Evolutionary conservation across 2,797 vertebrate species (phyloP).

Genomic region (Pelodytes ibericus): DNA sequence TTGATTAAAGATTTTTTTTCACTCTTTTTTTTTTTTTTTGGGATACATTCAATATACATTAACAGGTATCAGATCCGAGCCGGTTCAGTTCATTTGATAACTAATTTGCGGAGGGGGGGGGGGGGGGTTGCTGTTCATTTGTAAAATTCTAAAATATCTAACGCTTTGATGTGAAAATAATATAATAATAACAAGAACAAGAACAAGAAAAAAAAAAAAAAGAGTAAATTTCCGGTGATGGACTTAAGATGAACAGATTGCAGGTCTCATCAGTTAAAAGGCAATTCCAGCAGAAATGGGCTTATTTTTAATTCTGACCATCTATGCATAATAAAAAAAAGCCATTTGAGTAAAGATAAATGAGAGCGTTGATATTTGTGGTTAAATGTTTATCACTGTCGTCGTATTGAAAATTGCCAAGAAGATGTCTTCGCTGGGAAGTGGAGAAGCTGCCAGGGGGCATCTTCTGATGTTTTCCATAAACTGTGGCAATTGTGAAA

Average conservation of each 20-base stretch:
- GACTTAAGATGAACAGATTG: constrained; percentile 52
- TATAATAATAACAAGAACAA: background rate
- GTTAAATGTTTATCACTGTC: constrained; percentile 54
- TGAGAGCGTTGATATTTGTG: constrained; percentile 55
- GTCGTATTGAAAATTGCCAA: constrained; percentile 40
- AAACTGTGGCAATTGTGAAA: constrained; percentile 49
- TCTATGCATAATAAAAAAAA: constrained; percentile 54
- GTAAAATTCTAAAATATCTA: constrained; percentile 67
- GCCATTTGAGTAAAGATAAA: constrained; percentile 53
- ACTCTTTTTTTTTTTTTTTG: too few species aligned
- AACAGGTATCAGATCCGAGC: constrained; percentile 75
- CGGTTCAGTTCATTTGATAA: constrained; percentile 59
- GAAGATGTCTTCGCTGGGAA: constrained; percentile 47
- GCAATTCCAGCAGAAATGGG: constrained; percentile 49
- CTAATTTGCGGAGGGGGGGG: constrained; percentile 71
- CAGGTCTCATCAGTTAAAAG: constrained; percentile 49
- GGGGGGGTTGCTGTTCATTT: constrained; percentile 75
- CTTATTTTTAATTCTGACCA: constrained; percentile 57
- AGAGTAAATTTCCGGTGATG: constrained; percentile 28
- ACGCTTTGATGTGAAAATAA: constrained; percentile 62
- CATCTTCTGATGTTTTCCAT: constrained; percentile 43
- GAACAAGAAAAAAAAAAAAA: background rate
- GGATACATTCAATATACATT: constrained; percentile 83
- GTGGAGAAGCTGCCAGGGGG: constrained; percentile 43
- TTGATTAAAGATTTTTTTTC: constrained; percentile 98